Evolutionary conservation across 1,140 invertebrate species (phyloP).

Genomic region (Ctenoplectra terminalis): DNA sequence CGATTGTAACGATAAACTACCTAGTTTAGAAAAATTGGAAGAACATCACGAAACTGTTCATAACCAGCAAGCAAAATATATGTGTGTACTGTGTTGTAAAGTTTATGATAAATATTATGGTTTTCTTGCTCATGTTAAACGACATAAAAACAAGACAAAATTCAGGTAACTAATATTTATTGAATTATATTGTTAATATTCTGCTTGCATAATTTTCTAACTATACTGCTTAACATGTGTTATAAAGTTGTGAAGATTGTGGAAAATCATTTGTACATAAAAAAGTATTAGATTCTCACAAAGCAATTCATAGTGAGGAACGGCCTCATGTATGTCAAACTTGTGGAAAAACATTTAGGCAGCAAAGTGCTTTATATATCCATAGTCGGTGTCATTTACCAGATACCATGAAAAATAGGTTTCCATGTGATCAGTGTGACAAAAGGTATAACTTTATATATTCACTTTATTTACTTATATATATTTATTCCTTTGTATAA

Average conservation of each 20-base stretch:
- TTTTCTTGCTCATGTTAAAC: conserved; percentile 84
- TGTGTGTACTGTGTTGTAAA: conserved; percentile 85
- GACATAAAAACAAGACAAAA: conserved; percentile 83
- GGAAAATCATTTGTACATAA: conserved; percentile 84
- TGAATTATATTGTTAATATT: conserved; percentile 1
- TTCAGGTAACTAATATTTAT: conserved; percentile 77
- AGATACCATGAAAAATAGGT: conserved; percentile 83
- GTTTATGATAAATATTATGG: conserved; percentile 85
- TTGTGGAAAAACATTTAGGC: conserved; percentile 84
- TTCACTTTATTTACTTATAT: no score
- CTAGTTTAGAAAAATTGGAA: conserved; percentile 82
- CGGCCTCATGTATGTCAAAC: conserved; percentile 83
- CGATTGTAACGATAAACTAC: conserved; percentile 83
- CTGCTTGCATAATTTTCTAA: not conserved
- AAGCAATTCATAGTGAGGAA: conserved; percentile 82
- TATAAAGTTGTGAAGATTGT: conserved; percentile 83
- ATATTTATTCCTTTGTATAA: not conserved
- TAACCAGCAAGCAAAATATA: conserved; percentile 83
- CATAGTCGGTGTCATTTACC: conserved; percentile 84
- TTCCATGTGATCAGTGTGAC: conserved; percentile 84
- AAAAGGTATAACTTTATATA: conserved; percentile 78
- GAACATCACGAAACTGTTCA: conserved; percentile 83
- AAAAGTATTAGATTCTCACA: conserved; percentile 83
- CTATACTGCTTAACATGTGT: conserved; percentile 9
- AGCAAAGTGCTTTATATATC: conserved; percentile 83